phyloP scores from a whole-genome alignment of 35 echinoderm and acorn worm genomes.

The Nesometra sesokonis region DNA sequence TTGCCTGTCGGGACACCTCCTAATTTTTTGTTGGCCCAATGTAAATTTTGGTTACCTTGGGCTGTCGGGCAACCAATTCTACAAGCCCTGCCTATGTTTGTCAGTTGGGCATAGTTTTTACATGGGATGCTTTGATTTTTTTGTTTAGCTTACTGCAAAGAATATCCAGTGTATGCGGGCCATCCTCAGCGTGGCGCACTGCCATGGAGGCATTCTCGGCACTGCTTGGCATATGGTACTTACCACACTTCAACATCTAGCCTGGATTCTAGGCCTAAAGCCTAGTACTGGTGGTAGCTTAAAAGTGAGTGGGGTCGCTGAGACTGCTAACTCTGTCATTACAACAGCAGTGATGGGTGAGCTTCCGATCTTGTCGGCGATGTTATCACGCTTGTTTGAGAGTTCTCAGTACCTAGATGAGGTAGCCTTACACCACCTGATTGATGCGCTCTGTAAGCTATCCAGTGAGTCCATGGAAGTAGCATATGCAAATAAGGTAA shows the following conservation, averaged over 20 bases:
- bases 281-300: slow-evolving; percentile 59
- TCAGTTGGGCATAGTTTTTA: no score
- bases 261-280: slow-evolving; percentile 94
- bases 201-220: slow-evolving; percentile 86
- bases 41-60: no score
- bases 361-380: slow-evolving; percentile 77
- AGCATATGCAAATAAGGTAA: slow-evolving; percentile 84
- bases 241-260: slow-evolving; percentile 88
- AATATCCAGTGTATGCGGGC: slow-evolving; percentile 99
- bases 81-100: no score
- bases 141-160: slow-evolving; percentile 76
- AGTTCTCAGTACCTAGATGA: slow-evolving; percentile 95
- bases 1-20: no score
- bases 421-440: slow-evolving; percentile 94
- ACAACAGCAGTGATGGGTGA: slow-evolving; percentile 94
- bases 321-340: slow-evolving; percentile 82
- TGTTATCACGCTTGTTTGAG: slow-evolving; percentile 96
- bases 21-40: no score
- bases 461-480: slow-evolving; percentile 92
- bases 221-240: slow-evolving; percentile 91
- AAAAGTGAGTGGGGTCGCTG: slow-evolving; percentile 53
- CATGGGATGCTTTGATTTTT: background rate
- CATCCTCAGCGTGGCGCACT: slow-evolving; percentile 78
- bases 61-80: no score
- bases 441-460: slow-evolving; percentile 91